Percentiles rank a stretch among this genome's conserved stretches.
These are phyloP conservation scores for Drosophila tristis DNA, from an alignment of 1,140 invertebrate species.

Conservation along the genomic window DNA sequence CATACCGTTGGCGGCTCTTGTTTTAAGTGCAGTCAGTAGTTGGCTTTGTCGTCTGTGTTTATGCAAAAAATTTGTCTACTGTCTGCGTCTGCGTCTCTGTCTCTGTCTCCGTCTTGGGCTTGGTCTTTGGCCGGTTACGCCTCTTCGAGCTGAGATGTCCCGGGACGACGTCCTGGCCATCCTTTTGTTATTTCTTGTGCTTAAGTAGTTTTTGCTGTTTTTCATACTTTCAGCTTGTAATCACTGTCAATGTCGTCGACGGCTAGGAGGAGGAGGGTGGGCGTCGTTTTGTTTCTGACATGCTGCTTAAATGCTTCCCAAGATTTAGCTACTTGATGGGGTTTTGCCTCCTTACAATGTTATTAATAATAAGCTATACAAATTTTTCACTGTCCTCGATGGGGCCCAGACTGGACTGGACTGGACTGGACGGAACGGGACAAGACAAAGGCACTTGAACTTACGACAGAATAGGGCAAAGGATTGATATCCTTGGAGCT, in stretches of 20 bases:
- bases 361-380: slow-evolving; percentile 84
- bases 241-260: slow-evolving; percentile 81
- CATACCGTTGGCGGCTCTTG: slow-evolving; percentile 46
- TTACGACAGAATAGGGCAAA: slow-evolving; percentile 55
- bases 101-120: not conserved
- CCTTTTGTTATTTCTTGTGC: slow-evolving; percentile 79
- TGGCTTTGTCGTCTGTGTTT: slow-evolving; percentile 82
- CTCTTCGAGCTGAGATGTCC: slow-evolving; percentile 1
- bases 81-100: slow-evolving; percentile 22
- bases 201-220: slow-evolving; percentile 82
- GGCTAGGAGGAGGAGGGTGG: slow-evolving; percentile 22
- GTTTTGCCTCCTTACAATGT: slow-evolving; percentile 76
- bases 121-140: no score
- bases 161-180: slow-evolving; percentile 7
- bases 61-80: slow-evolving; percentile 81
- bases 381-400: slow-evolving; percentile 75
- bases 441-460: slow-evolving; percentile 57
- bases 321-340: slow-evolving; percentile 80
- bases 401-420: slow-evolving; percentile 24
- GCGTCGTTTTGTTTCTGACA: slow-evolving; percentile 74
- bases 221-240: slow-evolving; percentile 83
- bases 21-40: slow-evolving; percentile 78
- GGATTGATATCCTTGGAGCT: slow-evolving; percentile 45
- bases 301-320: slow-evolving; percentile 81
- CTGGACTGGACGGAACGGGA: slow-evolving; percentile 11